Evolutionary conservation across 2,797 vertebrate species (phyloP), one percentile per base, ranked within the genome.

Genomic region (Alcedo quadribrachys): DNA sequence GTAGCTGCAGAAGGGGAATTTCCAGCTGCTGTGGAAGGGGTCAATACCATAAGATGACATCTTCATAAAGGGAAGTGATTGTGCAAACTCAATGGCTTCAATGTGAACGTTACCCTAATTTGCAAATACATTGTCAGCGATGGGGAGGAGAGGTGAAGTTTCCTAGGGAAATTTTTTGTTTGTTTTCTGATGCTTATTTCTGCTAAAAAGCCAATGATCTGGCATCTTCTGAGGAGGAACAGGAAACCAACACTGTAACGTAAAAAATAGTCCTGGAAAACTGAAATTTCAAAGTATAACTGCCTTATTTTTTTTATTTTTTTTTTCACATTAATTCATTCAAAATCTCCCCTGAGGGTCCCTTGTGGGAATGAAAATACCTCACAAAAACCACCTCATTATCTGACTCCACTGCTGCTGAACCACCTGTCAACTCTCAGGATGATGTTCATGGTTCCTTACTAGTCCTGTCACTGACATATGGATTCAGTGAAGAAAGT

Each of bases 61-160:
- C 90, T 92, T 84, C 67, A 21, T 83, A 95, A 92, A 57, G 73
- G 95, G 90, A 96, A 96, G 81, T 85, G 81, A 87, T 37, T 85
- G 76, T 90, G 92, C 88, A 89, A 71, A 91, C 84, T 87, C 46
- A 78, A 83, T 83, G 28, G 25, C 81, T 94, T 90, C 73, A 69
- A 6, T 67, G 62, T 81, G 92, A 94, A 94, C 63, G 0, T 87
- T 89, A 90, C 33, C 81, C 77, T 94, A 55, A 87, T 96, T 95
- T 85, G 35, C 79, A 94, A 92, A 89, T 68, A 85, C 51, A 54
- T 45, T 69, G 93, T 89, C 92, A 94, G 89, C 21, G 0, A 5
- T 57, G 62, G 40, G 46, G 92, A 91, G 54, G 66, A 92, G 81
- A 94, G 90, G 76, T 93, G 48, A 93, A 75, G 37, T 94, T 94